A percentile compares a stretch with the other conserved stretches of the same genome.
phyloP scores from a whole-genome alignment of 2,888 invertebrate species.

The Megaustenia siamemsis region DNA sequence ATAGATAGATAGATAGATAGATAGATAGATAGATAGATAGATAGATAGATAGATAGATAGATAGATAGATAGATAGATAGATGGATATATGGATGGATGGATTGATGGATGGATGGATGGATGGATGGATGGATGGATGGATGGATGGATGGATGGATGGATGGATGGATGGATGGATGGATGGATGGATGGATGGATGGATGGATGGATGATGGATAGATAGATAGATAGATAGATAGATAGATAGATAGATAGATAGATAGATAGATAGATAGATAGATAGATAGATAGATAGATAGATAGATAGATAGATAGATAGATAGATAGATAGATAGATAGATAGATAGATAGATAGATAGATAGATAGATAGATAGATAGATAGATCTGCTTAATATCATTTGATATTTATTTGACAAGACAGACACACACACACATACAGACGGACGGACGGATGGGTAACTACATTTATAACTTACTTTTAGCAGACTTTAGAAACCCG shows the following conservation, averaged over 20 bases:
- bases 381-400: no score
- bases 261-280: not conserved
- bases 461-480: not conserved
- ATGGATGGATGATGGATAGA: not conserved
- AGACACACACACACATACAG: not conserved
- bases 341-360: conserved; percentile 2
- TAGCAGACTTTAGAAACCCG: not conserved
- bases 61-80: not conserved
- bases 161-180: not conserved
- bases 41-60: not conserved
- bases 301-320: not conserved
- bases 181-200: not conserved
- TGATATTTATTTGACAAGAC: not conserved
- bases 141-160: conserved; percentile 1
- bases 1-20: not conserved
- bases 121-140: not conserved
- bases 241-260: not conserved
- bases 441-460: not conserved
- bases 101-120: not conserved
- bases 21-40: not conserved
- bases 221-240: not conserved
- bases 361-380: conserved; percentile 20
- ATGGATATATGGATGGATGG: not conserved
- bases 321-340: not conserved
- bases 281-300: not conserved